These are phyloP conservation scores for Galerucella pusilla DNA, from an alignment of 2,888 invertebrate species.

Conservation along the genomic window DNA sequence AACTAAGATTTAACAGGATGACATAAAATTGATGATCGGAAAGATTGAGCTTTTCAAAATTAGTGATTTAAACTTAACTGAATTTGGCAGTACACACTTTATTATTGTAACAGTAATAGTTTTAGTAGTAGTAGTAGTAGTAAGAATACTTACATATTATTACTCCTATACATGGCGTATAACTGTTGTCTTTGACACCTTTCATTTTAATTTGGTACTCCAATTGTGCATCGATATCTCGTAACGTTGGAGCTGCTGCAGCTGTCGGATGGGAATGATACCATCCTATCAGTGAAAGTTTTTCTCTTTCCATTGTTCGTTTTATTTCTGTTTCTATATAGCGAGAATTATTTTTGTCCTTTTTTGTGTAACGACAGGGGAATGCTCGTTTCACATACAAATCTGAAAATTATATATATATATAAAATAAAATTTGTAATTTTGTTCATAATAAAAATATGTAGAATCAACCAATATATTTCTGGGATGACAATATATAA, in stretches of 20 bases:
- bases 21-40: too few species aligned
- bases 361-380: conserved; percentile 86
- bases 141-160: conserved; percentile 82
- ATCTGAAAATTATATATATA: conserved; percentile 69
- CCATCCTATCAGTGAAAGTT: conserved; percentile 90
- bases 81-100: too few species aligned
- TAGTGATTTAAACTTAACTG: too few species aligned
- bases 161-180: conserved; percentile 91
- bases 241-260: conserved; percentile 85
- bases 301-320: conserved; percentile 83
- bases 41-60: too few species aligned
- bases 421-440: not conserved
- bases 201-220: conserved; percentile 96
- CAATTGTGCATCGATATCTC: conserved; percentile 92
- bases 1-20: too few species aligned
- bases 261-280: conserved; percentile 94
- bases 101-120: too few species aligned
- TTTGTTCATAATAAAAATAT: not conserved
- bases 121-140: too few species aligned
- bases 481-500: conserved; percentile 15
- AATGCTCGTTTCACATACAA: conserved; percentile 88
- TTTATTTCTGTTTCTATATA: conserved; percentile 86
- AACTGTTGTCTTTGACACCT: conserved; percentile 90
- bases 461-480: not conserved
- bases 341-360: conserved; percentile 80